Evolutionary conservation across 35 echinoderm and acorn worm genomes (phyloP).

Genomic region (Apostichopus parvimensis): DNA sequence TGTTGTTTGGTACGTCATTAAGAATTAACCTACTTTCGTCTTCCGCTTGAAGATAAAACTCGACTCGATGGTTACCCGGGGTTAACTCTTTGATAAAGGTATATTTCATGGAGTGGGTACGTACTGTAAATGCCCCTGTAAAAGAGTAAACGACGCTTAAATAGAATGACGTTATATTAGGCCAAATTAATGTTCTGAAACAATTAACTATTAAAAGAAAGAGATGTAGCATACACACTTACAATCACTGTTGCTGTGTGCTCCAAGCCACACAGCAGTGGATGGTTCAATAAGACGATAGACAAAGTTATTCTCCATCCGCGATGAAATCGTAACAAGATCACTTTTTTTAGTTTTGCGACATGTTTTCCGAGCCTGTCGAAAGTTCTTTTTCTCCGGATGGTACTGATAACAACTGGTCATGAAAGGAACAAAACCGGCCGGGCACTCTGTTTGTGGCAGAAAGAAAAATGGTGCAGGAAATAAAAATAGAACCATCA

Average conservation of each 20-base stretch:
- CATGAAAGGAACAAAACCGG: not conserved
- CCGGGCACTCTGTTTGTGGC: not conserved
- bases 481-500: no score
- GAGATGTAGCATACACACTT: no score
- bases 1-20: not conserved
- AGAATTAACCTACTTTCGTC: not conserved
- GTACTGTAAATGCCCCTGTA: not conserved
- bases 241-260: not conserved
- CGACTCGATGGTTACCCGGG: slow-evolving; percentile 5
- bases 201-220: no score
- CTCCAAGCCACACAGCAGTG: slow-evolving; percentile 19
- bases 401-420: slow-evolving; percentile 16
- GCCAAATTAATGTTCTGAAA: no score
- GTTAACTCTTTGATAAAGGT: slow-evolving; percentile 18
- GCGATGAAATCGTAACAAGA: slow-evolving; percentile 2
- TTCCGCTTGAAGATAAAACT: slow-evolving; percentile 7
- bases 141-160: not conserved
- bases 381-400: slow-evolving; percentile 21
- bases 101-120: slow-evolving; percentile 1
- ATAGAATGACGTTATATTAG: no score
- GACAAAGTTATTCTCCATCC: slow-evolving; percentile 13
- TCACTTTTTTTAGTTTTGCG: not conserved
- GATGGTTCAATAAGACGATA: slow-evolving; percentile 8
- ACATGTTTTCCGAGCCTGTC: not conserved
- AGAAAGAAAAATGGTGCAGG: not conserved